Base-by-base conservation (phyloP, 1,140 invertebrate species). In the Drosophila mauritiana region DNA sequence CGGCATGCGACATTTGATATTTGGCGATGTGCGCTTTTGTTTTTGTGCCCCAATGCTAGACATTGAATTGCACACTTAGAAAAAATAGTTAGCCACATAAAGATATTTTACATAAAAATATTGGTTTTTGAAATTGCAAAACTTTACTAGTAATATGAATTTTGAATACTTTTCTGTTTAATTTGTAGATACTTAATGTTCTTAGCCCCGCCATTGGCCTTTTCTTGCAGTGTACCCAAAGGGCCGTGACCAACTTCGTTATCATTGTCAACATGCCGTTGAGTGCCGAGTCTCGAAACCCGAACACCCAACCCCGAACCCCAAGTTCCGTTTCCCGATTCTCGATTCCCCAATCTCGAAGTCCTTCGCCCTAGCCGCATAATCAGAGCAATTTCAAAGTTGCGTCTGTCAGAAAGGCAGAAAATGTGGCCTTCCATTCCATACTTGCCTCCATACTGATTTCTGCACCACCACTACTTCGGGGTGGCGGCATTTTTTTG, bases 191-290 rank as follows among this genome's bases (percentile, higher is more conserved):
- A 31, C 3, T 31, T 10, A 8, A 0, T 7, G 27, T 31, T 7
- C 1, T 31, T 31, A 8, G 6, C 6, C 5, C 25, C 1, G 27
- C 7, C 27, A 3, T 10, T 31, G 8, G 7, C 31, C 0, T 31
- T 2, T 10, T 10, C 8, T 31, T 10, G 31, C 8, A 31, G 31
- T 36, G 49, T 34, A 17, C 8, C 12, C 52, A 27, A 17, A 48
- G 42, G 59, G 62, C 65, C 82, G 69, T 77, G 83, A 61, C 83
- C 83, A 88, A 88, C 83, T 88, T 88, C 83, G 83, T 88, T 88
- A 88, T 88, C 84, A 88, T 88, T 88, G 83, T 88, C 83, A 88
- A 88, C 83, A 88, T 88, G 84, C 83, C 83, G 82, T 83, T 88
- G 84, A 83, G 83, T 88, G 57, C 52, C 56, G 39, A 65, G 46